Evolutionary conservation across 2,797 vertebrate species (phyloP).

Genomic region (Delichon dasypus): DNA sequence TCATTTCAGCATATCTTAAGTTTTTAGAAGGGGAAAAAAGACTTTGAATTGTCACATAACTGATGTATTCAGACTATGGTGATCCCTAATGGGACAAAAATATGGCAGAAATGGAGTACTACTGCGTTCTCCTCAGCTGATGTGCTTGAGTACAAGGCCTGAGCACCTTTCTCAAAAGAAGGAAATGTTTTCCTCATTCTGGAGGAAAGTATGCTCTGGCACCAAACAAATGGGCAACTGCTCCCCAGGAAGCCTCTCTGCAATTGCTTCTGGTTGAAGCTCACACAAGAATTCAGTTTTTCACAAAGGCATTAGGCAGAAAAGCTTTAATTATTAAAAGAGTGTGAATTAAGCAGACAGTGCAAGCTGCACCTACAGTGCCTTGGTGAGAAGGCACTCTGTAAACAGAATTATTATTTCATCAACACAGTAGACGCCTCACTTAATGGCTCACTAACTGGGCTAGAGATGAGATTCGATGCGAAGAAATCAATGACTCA

Average conservation of each 20-base stretch:
- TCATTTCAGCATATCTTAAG: not conserved
- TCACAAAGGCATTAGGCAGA: slow-evolving; percentile 47
- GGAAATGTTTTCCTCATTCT: slow-evolving; percentile 47
- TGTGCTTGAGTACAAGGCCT: not conserved
- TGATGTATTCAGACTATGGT: not conserved
- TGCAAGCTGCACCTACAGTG: slow-evolving; percentile 26
- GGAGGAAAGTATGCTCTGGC: slow-evolving; percentile 31
- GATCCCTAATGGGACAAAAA: not conserved
- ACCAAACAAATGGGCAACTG: not conserved
- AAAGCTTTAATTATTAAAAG: slow-evolving; percentile 65
- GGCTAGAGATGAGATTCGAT: slow-evolving; percentile 48
- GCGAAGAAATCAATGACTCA: slow-evolving; percentile 61
- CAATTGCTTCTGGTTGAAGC: slow-evolving; percentile 1
- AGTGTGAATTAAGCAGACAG: slow-evolving; percentile 47
- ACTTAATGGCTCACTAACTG: slow-evolving; percentile 65
- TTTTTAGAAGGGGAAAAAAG: not conserved
- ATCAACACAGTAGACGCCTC: slow-evolving; percentile 61
- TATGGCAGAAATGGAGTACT: not conserved
- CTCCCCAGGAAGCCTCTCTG: not conserved
- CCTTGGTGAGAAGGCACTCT: slow-evolving; percentile 31
- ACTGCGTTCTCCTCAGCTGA: not conserved
- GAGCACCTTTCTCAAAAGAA: not conserved
- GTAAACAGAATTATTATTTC: slow-evolving; percentile 70
- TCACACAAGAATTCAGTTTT: not conserved
- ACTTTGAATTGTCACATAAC: not conserved